These are phyloP conservation scores for Zophobas atratus DNA, from an alignment of 1,140 invertebrate genomes.

Conservation along the genomic window DNA sequence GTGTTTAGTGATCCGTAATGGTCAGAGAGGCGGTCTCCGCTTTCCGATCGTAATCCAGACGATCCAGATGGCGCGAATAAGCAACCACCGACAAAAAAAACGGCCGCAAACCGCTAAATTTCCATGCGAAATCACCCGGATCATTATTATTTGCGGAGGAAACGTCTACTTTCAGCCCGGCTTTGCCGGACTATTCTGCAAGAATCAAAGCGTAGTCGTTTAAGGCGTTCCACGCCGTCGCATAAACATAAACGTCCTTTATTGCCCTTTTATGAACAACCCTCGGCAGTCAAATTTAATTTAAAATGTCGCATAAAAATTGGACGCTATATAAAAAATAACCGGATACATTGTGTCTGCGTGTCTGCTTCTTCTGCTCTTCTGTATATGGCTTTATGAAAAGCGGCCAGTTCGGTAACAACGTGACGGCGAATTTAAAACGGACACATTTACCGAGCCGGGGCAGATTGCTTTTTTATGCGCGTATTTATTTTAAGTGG, in stretches of 20 bases:
- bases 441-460: slow-evolving; percentile 41
- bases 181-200: slow-evolving; percentile 34
- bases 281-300: slow-evolving; percentile 61
- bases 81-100: too few species aligned
- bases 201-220: slow-evolving; percentile 55
- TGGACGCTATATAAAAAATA: slow-evolving; percentile 52
- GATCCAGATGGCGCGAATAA: not conserved
- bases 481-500: slow-evolving; percentile 34
- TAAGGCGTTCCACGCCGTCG: slow-evolving; percentile 54
- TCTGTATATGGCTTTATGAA: slow-evolving; percentile 39
- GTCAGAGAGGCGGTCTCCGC: not conserved
- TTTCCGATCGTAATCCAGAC: not conserved
- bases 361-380: slow-evolving; percentile 15
- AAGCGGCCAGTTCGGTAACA: slow-evolving; percentile 39
- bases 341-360: slow-evolving; percentile 42
- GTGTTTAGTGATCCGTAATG: slow-evolving; percentile 34
- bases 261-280: slow-evolving; percentile 59
- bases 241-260: slow-evolving; percentile 60
- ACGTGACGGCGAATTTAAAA: slow-evolving; percentile 49
- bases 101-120: not conserved
- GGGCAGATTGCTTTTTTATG: slow-evolving; percentile 44
- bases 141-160: slow-evolving; percentile 24
- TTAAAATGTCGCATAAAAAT: slow-evolving; percentile 60
- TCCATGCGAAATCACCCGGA: slow-evolving; percentile 2
- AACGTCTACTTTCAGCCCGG: slow-evolving; percentile 24